Evolutionary conservation across 2,797 vertebrate species (phyloP), one percentile per base, ranked within the genome.

Genomic region (Calcarius lapponicus): DNA sequence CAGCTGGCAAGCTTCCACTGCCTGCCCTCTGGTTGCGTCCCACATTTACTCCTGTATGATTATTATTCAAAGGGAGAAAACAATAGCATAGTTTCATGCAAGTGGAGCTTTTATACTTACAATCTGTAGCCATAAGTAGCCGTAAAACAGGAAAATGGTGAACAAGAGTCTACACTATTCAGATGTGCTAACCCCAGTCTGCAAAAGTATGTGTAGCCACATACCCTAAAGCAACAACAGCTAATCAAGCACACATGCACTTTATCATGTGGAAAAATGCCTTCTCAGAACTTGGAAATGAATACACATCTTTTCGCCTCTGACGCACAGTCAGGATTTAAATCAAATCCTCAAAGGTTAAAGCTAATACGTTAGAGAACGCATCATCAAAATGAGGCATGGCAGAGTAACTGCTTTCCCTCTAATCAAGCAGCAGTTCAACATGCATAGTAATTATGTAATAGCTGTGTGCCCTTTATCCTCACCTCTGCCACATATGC

Each of bases 1-100:
- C 76, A 89, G 69, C 40, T 95, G 89, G 91, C 65, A 90, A 79
- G 29, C 54, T 87, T 96, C 87, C 89, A 90, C 2, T 79, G 72
- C 65, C 69, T 71, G 45, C 73, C 45, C 71, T 93, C 31, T 86
- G 79, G 79, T 29, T 47, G 36, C 70, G 58, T 60, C 79, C 70
- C 69, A 62, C 38, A 74, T 91, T 91, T 64, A 72, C 12, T 91
- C 66, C 12, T 11, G 7, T n/a, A 75, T 12, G 32, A 48, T 78
- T 86, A 60, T 61, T 91, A 40, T 66, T 74, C 66, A 91, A 69
- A 81, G 26, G 31, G 36, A 94, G 43, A 75, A 86, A 88, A 81
- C 38, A 81, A 69, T 5, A 34, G 36, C n/a, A 58, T 6, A 13
- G 26, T 42, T 66, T 72, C 58, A 79, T 2, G 13, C 42, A 86